Evolutionary conservation across 2,888 invertebrate genomes (phyloP).

Genomic region (Melanostoma scalare): DNA sequence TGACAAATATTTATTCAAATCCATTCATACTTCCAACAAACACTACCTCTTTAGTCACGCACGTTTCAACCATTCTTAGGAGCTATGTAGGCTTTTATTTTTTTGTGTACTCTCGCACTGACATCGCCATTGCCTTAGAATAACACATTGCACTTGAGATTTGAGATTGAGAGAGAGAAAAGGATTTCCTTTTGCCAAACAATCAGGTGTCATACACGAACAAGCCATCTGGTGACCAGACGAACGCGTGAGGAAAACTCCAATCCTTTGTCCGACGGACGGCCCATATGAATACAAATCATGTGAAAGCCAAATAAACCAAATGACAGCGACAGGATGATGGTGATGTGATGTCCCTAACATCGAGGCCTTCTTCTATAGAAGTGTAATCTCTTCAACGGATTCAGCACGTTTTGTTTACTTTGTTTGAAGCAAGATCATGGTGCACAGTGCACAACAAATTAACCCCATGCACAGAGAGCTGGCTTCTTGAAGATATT

Average conservation of each 20-base stretch:
- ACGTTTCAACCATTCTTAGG: slow-evolving; percentile 18
- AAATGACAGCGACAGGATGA: slow-evolving; percentile 42
- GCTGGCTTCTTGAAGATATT: slow-evolving; percentile 51
- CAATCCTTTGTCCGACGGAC: slow-evolving; percentile 56
- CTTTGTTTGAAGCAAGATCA: slow-evolving; percentile 52
- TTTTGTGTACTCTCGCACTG: slow-evolving; percentile 5
- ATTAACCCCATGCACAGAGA: slow-evolving; percentile 60
- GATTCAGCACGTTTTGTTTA: slow-evolving; percentile 48
- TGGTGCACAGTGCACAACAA: slow-evolving; percentile 61
- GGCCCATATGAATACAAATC: slow-evolving; percentile 50
- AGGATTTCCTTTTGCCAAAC: slow-evolving; percentile 60
- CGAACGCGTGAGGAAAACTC: slow-evolving; percentile 15
- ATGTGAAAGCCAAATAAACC: slow-evolving; percentile 71
- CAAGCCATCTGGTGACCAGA: slow-evolving; percentile 61
- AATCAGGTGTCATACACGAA: slow-evolving; percentile 62
- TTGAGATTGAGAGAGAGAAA: slow-evolving; percentile 14
- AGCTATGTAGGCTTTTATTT: slow-evolving; percentile 9
- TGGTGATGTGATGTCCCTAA: not conserved
- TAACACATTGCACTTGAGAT: slow-evolving; percentile 1
- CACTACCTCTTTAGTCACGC: slow-evolving; percentile 50
- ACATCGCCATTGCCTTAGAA: slow-evolving; percentile 12
- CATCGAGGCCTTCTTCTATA: not conserved
- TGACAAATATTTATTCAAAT: slow-evolving; percentile 62
- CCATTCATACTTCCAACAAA: slow-evolving; percentile 51
- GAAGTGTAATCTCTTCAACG: slow-evolving; percentile 15